These are phyloP conservation scores for western clawed frog (Xenopus tropicalis) DNA, from an alignment of 2,113 vertebrate genomes.

Conservation along the genomic window DNA sequence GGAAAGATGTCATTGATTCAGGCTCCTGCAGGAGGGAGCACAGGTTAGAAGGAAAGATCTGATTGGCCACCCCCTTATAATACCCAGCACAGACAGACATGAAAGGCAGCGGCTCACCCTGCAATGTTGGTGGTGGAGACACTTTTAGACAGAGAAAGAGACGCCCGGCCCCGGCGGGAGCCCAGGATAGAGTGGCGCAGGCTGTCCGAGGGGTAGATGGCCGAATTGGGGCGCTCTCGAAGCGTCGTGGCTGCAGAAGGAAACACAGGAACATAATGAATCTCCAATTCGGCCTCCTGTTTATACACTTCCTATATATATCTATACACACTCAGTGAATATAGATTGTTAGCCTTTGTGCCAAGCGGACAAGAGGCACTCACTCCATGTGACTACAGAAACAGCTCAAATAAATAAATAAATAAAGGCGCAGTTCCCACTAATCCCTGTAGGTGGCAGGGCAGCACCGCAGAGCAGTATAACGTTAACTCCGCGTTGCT, in stretches of 20 bases:
- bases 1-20: conserved; percentile 54
- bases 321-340: no score
- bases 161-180: conserved; percentile 72
- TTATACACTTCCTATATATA: no score
- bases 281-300: not conserved
- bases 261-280: not conserved
- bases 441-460: no score
- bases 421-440: no score
- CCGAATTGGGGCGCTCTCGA: conserved; percentile 82
- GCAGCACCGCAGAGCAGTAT: no score
- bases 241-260: conserved; percentile 60
- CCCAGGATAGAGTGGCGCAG: conserved; percentile 83
- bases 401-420: no score
- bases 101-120: conserved; percentile 65
- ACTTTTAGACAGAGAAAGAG: conserved; percentile 83
- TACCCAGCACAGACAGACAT: no score
- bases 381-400: no score
- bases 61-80: not conserved
- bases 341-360: no score
- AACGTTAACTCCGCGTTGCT: no score
- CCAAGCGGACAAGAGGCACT: no score
- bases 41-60: not conserved
- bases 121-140: conserved; percentile 94
- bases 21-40: conserved; percentile 58
- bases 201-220: conserved; percentile 84